phyloP scores from a whole-genome alignment of 2,113 vertebrate species.

The Micronycteris hirsuta region DNA sequence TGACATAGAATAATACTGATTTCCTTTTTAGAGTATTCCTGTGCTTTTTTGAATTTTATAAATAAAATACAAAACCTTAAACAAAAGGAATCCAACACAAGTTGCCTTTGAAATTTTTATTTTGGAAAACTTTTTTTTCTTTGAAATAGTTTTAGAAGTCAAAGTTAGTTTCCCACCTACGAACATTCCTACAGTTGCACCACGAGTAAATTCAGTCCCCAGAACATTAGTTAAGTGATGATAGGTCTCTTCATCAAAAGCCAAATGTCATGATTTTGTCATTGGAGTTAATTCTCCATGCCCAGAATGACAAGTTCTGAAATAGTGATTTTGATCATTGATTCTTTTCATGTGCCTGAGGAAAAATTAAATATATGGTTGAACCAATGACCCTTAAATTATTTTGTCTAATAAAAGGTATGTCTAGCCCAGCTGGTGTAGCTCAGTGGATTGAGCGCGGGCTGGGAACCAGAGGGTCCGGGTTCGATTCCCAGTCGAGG shows the following conservation, averaged over 20 bases:
- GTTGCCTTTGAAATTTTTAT: not conserved
- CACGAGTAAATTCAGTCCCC: conserved; percentile 10
- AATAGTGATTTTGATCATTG: not conserved
- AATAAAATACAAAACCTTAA: conserved; percentile 19
- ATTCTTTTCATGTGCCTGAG: not conserved
- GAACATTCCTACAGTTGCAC: not conserved
- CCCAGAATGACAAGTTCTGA: not conserved
- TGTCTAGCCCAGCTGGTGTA: too few species aligned
- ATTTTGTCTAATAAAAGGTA: not conserved
- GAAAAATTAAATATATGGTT: not conserved
- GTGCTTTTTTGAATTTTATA: not conserved
- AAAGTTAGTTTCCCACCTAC: not conserved
- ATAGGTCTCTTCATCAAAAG: not conserved
- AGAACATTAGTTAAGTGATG: not conserved
- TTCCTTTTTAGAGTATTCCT: not conserved
- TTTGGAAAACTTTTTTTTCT: not conserved
- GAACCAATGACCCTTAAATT: not conserved
- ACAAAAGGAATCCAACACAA: not conserved
- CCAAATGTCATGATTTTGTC: not conserved
- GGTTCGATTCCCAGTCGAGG: too few species aligned
- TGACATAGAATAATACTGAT: not conserved
- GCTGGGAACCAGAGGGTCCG: too few species aligned
- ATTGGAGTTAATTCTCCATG: not conserved
- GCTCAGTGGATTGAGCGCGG: too few species aligned
- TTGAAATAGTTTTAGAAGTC: not conserved